Evolutionary conservation across 2,888 invertebrate genomes (phyloP), one percentile per base, ranked within the genome.

Genomic region (Drosophila bunnanda): DNA sequence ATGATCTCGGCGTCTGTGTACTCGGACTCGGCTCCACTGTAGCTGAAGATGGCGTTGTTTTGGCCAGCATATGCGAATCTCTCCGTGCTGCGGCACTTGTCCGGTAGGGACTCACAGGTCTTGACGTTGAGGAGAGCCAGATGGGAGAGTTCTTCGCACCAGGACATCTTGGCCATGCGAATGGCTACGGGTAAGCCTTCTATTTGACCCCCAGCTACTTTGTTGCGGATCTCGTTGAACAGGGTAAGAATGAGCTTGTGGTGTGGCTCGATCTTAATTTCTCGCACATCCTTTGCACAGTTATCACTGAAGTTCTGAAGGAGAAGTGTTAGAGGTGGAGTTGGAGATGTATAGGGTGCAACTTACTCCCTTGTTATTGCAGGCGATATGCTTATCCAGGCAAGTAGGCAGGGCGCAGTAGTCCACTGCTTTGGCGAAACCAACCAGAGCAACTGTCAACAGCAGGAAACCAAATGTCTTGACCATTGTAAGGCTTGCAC

Each of bases 111-210:
- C 0, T 53, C 52, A 50, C 80, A 80, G 12, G 75, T 78, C 32
- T 69, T 76, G 0, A 69, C 79, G 50, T 79, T 80, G 0, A 61
- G 48, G 0, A 53, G 36, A 1, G 80, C 78, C 38, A 80, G 28
- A 8, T 58, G 57, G 10, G 79, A 36, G 13, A 80, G 70, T 25
- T 80, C 79, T 17, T 74, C 62, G 58, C 71, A 72, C 80, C 80
- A 80, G 20, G 57, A 43, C 77, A 80, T 80, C 34, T 79, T 76
- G 10, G 80, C 80, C 80, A 80, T 80, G 12, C 79, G 78, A 1
- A 60, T 25, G 0, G 77, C 77, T 12, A 64, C 66, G 17, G 77
- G 76, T 0, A 75, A 20, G 2, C 57, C 50, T 5, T 70, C 67
- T 2, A 75, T 20, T 4, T 5, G 7, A 2, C 77, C 77, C 1